These are phyloP conservation scores for Solenopsis fugax DNA, from an alignment of 1,140 invertebrate species.

Conservation along the genomic window DNA sequence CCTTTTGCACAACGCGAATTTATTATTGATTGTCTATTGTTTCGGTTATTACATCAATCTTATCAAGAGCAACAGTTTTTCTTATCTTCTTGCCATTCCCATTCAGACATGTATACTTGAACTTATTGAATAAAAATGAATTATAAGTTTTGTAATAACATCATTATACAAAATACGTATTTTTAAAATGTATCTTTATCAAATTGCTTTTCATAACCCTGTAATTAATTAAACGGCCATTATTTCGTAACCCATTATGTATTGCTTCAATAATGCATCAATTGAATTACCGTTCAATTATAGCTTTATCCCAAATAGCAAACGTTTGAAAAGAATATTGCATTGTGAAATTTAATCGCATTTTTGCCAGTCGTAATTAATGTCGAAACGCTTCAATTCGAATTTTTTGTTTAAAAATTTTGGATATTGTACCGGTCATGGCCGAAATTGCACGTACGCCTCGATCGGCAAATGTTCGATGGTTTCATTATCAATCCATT, in stretches of 20 bases:
- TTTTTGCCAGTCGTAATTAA: slow-evolving; percentile 60
- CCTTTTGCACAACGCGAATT: neutral
- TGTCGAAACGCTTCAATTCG: slow-evolving; percentile 38
- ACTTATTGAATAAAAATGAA: neutral
- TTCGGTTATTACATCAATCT: slow-evolving; percentile 25
- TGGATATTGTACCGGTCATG: slow-evolving; percentile 49
- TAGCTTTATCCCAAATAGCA: slow-evolving; percentile 34
- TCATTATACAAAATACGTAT: neutral
- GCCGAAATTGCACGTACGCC: slow-evolving; percentile 58
- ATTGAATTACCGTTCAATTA: slow-evolving; percentile 51
- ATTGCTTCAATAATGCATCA: slow-evolving; percentile 55
- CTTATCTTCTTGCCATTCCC: neutral
- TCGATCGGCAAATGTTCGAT: slow-evolving; percentile 45
- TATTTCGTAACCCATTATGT: slow-evolving; percentile 47
- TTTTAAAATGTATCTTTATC: slow-evolving; percentile 19
- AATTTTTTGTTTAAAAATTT: slow-evolving; percentile 62
- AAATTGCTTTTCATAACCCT: slow-evolving; percentile 32
- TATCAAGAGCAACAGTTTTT: neutral
- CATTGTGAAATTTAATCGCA: slow-evolving; percentile 51
- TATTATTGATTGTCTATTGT: slow-evolving; percentile 30
- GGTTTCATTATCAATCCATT: slow-evolving; percentile 75
- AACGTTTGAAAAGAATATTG: slow-evolving; percentile 47
- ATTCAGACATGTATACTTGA: neutral
- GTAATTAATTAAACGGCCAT: slow-evolving; percentile 35
- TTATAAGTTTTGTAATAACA: neutral